Evolutionary conservation across 1,140 invertebrate species (phyloP), one percentile per base, ranked within the genome.

Genomic region (Galleria mellonella): DNA sequence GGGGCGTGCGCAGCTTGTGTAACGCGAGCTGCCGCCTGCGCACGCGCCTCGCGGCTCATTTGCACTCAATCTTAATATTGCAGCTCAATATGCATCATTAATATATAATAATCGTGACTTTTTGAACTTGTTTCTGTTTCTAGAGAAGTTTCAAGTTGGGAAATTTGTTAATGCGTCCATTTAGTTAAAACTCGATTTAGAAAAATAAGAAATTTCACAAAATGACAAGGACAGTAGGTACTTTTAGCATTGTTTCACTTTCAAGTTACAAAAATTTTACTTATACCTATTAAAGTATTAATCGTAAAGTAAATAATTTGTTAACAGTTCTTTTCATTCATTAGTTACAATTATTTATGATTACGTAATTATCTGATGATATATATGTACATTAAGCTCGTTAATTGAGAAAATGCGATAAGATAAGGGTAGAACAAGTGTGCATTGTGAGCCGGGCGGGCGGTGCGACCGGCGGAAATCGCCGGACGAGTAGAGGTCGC

Each of bases 371-470:
- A 64, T 42, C 62, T 62, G 70, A 72, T 62, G 62, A 51, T 49
- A 46, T 57, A 71, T 72, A 68, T 54, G 46, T 62, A 60, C 59
- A 70, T 64, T 65, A 60, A 52, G 52, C 62, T 77, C 67, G 72
- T 77, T 74, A 75, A 55, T 72, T 61, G 76, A 73, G 60, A 81
- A 82, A 76, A 72, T 75, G 62, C 62, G 77, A 82, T 82, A 82
- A 82, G 71, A 77, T 70, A 73, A 61, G 58, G 63, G 52, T 59
- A 39, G 42, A 65, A 76, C 70, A 78, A 78, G 65, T 71, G 63
- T 55, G 64, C 60, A 62, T 55, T 82, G 72, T 78, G 51, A 43
- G 45, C 5, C 43, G 50, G 49, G 51, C 61, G 17, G 17, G 17
- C 17, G 17, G 17, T 6, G 17, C 17, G 17, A 23, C 17, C 17